Conservation (phyloP, 1,140 invertebrate genomes). For the Lepidurus apus region DNA sequence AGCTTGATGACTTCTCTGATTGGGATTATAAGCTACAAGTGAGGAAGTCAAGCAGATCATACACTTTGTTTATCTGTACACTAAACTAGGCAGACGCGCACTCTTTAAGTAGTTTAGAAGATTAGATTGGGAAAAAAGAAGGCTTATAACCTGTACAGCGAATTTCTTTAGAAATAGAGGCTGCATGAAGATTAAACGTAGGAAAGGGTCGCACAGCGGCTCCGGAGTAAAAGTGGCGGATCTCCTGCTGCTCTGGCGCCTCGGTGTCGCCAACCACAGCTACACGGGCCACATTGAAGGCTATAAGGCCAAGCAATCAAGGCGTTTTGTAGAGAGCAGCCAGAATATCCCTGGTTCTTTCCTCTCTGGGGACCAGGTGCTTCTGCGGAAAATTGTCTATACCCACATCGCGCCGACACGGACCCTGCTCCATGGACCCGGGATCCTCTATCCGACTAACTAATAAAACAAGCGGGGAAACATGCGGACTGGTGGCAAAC, state of each 20-base stretch:
- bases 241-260: slow-evolving; percentile 20
- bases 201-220: neutral
- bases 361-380: slow-evolving; percentile 8
- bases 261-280: slow-evolving; percentile 20
- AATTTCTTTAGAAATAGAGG: neutral
- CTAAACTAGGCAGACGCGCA: too few relatives aligned
- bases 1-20: neutral
- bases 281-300: neutral
- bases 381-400: slow-evolving; percentile 19
- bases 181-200: neutral
- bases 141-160: neutral
- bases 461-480: slow-evolving; percentile 22
- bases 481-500: slow-evolving; percentile 2
- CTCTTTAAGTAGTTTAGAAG: neutral
- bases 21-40: neutral
- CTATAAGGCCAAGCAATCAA: slow-evolving; percentile 21
- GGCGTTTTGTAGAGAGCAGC: slow-evolving; percentile 9
- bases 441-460: slow-evolving; percentile 4
- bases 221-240: slow-evolving; percentile 14
- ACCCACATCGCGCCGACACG: slow-evolving; percentile 1
- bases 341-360: neutral
- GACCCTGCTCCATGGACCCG: neutral
- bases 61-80: neutral
- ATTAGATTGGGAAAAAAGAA: neutral
- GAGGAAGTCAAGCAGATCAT: neutral